Conservation (phyloP, 2,113 vertebrate species). For the Acrocephalus arundinaceus region DNA sequence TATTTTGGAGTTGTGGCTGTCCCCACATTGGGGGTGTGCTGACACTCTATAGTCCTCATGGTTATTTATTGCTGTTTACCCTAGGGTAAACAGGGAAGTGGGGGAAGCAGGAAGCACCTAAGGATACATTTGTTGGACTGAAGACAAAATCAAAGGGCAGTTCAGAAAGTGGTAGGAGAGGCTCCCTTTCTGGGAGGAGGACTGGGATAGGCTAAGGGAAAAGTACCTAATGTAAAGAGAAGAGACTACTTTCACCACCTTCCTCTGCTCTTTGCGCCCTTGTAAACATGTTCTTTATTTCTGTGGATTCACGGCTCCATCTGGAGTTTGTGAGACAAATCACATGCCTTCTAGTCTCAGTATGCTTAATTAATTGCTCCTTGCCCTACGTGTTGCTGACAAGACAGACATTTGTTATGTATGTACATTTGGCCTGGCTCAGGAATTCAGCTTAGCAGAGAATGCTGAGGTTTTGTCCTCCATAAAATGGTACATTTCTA, state of each 20-base stretch:
- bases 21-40: rapidly evolving
- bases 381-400: not conserved
- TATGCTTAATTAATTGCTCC: not conserved
- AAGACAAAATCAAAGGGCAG: not conserved
- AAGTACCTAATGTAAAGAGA: not conserved
- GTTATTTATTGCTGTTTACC: not conserved
- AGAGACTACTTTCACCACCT: not conserved
- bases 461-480: not conserved
- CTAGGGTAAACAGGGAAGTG: too few relatives aligned
- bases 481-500: not conserved
- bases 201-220: not conserved
- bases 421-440: not conserved
- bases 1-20: not conserved
- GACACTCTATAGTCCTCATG: not conserved
- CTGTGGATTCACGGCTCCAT: not conserved
- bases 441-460: not conserved
- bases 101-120: not conserved
- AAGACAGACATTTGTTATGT: not conserved
- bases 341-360: not conserved
- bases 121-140: not conserved
- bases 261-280: not conserved
- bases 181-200: not conserved
- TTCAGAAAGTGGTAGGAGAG: not conserved
- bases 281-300: not conserved
- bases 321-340: not conserved